These are phyloP conservation scores for Melangyna quadrimaculata DNA, from an alignment of 2,888 invertebrate species.

Conservation along the genomic window DNA sequence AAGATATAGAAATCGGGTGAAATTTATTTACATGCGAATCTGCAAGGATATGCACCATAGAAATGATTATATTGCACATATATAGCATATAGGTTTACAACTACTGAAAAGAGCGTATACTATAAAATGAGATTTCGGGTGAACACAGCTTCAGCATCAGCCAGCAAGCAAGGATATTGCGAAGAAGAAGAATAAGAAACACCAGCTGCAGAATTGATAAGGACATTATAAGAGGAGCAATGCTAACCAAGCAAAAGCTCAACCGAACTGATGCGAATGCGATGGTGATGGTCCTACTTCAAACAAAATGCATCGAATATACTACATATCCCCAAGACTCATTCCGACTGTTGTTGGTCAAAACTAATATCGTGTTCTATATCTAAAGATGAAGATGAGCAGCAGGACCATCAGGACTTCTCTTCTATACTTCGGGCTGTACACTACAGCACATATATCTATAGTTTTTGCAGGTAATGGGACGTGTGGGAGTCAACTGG, in stretches of 20 bases:
- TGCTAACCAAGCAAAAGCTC: slow-evolving; percentile 58
- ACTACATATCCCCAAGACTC: slow-evolving; percentile 33
- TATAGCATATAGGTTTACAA: neutral
- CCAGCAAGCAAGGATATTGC: slow-evolving; percentile 21
- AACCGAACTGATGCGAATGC: too few species aligned
- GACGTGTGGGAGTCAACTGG: slow-evolving; percentile 32
- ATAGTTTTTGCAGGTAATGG: slow-evolving; percentile 34
- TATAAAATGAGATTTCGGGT: neutral
- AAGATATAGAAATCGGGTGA: slow-evolving; percentile 52
- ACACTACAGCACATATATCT: neutral
- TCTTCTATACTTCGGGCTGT: neutral
- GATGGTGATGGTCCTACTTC: slow-evolving; percentile 38
- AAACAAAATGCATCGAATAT: slow-evolving; percentile 35
- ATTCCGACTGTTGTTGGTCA: slow-evolving; percentile 43
- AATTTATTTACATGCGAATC: slow-evolving; percentile 66
- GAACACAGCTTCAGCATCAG: neutral
- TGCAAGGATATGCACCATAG: slow-evolving; percentile 56
- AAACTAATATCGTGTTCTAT: slow-evolving; percentile 56
- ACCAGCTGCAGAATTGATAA: slow-evolving; percentile 68
- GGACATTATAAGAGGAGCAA: slow-evolving; percentile 61
- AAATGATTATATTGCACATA: slow-evolving; percentile 45
- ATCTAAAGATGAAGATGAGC: slow-evolving; percentile 59
- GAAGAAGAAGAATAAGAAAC: slow-evolving; percentile 62
- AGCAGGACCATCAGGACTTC: slow-evolving; percentile 1
- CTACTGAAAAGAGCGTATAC: neutral